Percentiles rank a stretch among this genome's conserved stretches.
Evolutionary conservation across 2,797 vertebrate genomes (phyloP).

Genomic region (Alcedo atthis): DNA sequence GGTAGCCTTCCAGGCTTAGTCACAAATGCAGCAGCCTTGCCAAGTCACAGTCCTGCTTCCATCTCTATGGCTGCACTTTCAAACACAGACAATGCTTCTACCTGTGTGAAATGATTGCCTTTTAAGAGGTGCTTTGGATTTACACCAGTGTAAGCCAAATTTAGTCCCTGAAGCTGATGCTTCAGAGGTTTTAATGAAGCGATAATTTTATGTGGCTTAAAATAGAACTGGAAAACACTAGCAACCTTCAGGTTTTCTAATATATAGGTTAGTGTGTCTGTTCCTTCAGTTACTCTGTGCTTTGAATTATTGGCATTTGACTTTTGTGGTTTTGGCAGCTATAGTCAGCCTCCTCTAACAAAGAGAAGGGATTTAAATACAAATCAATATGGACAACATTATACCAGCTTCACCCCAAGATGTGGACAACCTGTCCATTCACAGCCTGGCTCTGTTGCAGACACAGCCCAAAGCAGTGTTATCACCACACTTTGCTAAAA

Average conservation of each 20-base stretch:
- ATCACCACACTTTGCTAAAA: not conserved
- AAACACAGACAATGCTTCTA: not conserved
- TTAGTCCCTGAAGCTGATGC: not conserved
- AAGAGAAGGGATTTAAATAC: slow-evolving; percentile 10
- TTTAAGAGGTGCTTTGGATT: slow-evolving; percentile 11
- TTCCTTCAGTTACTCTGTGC: not conserved
- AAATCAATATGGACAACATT: not conserved
- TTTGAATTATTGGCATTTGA: slow-evolving; percentile 33
- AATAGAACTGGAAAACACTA: slow-evolving; percentile 47
- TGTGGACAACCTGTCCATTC: not conserved
- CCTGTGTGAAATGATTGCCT: not conserved
- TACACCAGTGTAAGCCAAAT: not conserved
- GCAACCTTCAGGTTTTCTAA: not conserved
- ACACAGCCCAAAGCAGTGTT: not conserved
- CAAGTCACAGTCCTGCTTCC: not conserved
- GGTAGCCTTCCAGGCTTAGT: not conserved
- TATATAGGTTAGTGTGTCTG: not conserved
- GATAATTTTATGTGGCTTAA: slow-evolving; percentile 26
- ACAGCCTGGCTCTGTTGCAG: not conserved
- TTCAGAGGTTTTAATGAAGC: slow-evolving; percentile 33
- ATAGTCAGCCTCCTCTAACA: not conserved
- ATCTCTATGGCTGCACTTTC: not conserved
- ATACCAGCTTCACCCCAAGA: not conserved
- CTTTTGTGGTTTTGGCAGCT: slow-evolving; percentile 18
- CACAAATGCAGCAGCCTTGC: not conserved